Conservation (phyloP, 2,888 invertebrate genomes). For the Itoplectis maculator region DNA sequence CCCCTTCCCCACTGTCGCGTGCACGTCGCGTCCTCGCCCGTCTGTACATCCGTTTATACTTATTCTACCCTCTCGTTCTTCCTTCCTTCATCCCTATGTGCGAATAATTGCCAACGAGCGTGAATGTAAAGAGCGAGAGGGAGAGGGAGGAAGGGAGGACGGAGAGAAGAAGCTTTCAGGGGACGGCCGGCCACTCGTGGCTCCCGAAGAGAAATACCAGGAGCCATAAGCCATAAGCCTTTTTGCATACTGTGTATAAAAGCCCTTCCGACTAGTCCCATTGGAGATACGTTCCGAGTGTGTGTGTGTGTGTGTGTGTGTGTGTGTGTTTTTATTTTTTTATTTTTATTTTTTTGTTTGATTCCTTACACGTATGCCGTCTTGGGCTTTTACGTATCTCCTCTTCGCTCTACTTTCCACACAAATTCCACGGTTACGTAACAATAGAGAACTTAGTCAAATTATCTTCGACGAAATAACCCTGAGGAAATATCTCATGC, state of each 20-base stretch:
- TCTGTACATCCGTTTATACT: conserved; percentile 21
- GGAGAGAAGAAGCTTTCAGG: no score
- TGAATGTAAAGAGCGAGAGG: conserved; percentile 33
- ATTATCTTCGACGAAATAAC: no score
- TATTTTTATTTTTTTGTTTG: no score
- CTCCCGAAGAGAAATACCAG: neutral
- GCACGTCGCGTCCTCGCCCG: conserved; percentile 2
- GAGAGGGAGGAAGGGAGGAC: no score
- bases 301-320: neutral
- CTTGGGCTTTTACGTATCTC: no score
- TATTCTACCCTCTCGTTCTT: conserved; percentile 45
- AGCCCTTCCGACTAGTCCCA: neutral
- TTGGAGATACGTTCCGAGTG: neutral
- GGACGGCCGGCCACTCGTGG: no score
- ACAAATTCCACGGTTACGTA: no score
- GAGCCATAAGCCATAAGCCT: neutral
- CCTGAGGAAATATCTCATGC: no score
- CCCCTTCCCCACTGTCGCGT: conserved; percentile 17
- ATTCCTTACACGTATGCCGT: no score
- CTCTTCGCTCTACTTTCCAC: no score
- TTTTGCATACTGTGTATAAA: neutral
- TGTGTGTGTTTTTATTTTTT: no score
- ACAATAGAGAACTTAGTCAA: no score
- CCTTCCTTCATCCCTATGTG: conserved; percentile 16
- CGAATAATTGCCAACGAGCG: conserved; percentile 52